phyloP scores from a whole-genome alignment of 1,140 invertebrate species.

The Pogonus chalceus region DNA sequence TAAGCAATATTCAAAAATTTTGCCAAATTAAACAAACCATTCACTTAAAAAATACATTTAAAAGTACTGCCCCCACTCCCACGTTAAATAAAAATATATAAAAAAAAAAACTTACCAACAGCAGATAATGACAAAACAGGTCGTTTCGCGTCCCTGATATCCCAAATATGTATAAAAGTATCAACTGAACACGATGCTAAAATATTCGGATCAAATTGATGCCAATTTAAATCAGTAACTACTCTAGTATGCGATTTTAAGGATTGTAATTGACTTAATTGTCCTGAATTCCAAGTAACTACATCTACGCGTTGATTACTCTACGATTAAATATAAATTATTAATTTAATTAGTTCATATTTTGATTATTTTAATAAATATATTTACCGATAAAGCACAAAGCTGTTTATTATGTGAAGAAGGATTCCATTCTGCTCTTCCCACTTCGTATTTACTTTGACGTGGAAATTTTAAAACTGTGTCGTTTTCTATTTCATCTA shows the following conservation, averaged over 20 bases:
- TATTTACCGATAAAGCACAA: constrained; percentile 81
- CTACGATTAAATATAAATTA: constrained; percentile 40
- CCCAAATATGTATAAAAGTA: constrained; percentile 89
- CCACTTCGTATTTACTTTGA: constrained; percentile 89
- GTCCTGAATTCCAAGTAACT: constrained; percentile 57
- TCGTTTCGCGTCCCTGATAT: constrained; percentile 73
- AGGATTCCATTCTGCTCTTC: constrained; percentile 86
- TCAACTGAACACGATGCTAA: constrained; percentile 90
- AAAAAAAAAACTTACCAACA: constrained; percentile 58
- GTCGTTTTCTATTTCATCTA: constrained; percentile 60
- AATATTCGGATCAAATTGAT: constrained; percentile 76
- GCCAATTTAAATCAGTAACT: constrained; percentile 90
- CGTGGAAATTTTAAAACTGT: constrained; percentile 68
- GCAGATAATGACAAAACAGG: constrained; percentile 72
- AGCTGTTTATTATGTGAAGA: constrained; percentile 63
- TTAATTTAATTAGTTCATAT: no score
- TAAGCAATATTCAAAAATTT: no score
- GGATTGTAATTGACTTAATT: constrained; percentile 59
- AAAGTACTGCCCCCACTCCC: no score
- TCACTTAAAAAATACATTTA: no score
- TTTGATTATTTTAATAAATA: constrained; percentile 1
- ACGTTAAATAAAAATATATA: no score
- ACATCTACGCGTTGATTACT: constrained; percentile 79
- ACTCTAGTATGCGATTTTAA: constrained; percentile 77
- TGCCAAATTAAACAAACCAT: no score